Evolutionary conservation across 2,888 invertebrate species (phyloP).

Genomic region (Tyria jacobaeae): DNA sequence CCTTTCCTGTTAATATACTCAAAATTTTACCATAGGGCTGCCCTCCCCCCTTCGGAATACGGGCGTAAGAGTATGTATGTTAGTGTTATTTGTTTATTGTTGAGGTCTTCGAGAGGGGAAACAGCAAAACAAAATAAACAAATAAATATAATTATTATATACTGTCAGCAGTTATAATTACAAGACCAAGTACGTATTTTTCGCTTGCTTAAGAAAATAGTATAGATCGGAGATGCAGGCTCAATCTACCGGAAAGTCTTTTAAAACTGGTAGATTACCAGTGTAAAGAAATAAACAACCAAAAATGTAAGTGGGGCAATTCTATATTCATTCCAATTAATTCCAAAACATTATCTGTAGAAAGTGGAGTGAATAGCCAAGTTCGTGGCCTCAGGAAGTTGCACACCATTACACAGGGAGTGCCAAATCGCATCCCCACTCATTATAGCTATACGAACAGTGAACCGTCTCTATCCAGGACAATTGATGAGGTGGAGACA

Average conservation of each 20-base stretch:
- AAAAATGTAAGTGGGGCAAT: constrained; percentile 3
- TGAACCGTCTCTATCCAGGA: constrained; percentile 55
- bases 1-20: too few species aligned
- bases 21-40: too few species aligned
- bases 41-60: too few species aligned
- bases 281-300: not conserved
- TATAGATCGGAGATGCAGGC: not conserved
- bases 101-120: too few species aligned
- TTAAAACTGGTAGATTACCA: not conserved
- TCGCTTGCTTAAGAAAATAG: not conserved
- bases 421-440: constrained; percentile 70
- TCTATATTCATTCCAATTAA: constrained; percentile 14
- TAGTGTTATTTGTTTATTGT: too few species aligned
- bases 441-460: constrained; percentile 62
- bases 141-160: too few species aligned
- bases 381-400: constrained; percentile 60
- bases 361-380: constrained; percentile 23
- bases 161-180: not conserved
- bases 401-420: constrained; percentile 70
- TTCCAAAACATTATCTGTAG: constrained; percentile 17
- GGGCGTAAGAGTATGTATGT: too few species aligned
- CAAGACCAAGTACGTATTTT: not conserved
- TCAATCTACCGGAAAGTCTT: too few species aligned
- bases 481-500: constrained; percentile 75
- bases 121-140: too few species aligned